Percentiles rank a stretch among this genome's conserved stretches.
These are phyloP conservation scores for Pollicipes pollicipes DNA, from an alignment of 1,140 invertebrate genomes.

Conservation along the genomic window DNA sequence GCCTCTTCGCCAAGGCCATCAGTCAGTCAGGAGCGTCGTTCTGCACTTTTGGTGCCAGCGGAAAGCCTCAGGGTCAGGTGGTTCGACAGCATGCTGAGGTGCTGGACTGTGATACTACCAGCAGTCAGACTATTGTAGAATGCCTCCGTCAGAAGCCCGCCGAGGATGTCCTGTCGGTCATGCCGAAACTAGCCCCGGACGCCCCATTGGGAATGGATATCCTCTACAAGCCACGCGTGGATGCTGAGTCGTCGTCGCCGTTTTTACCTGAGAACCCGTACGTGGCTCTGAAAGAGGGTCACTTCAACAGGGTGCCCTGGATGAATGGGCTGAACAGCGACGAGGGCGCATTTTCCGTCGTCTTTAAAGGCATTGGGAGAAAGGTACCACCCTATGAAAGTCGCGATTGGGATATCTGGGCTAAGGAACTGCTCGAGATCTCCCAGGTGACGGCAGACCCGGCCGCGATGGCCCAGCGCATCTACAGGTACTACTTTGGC, in stretches of 20 bases:
- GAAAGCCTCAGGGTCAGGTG: not conserved
- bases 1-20: constrained; percentile 8
- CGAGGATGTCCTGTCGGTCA: not conserved
- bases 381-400: not conserved
- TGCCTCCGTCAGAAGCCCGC: not conserved
- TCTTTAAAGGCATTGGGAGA: no score
- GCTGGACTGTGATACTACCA: not conserved
- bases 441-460: not conserved
- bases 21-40: constrained; percentile 5
- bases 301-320: not conserved
- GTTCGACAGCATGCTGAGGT: not conserved
- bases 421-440: not conserved
- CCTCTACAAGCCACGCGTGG: not conserved
- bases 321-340: constrained; percentile 4
- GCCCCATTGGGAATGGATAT: not conserved
- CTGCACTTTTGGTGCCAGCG: not conserved
- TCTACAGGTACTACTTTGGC: not conserved
- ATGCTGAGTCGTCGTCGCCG: not conserved
- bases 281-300: not conserved
- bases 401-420: not conserved
- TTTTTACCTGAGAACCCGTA: constrained; percentile 3
- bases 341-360: not conserved
- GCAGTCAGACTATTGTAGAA: not conserved
- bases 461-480: not conserved
- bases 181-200: not conserved